phyloP scores from a whole-genome alignment of 2,797 vertebrate species.

The Potorous gilbertii region DNA sequence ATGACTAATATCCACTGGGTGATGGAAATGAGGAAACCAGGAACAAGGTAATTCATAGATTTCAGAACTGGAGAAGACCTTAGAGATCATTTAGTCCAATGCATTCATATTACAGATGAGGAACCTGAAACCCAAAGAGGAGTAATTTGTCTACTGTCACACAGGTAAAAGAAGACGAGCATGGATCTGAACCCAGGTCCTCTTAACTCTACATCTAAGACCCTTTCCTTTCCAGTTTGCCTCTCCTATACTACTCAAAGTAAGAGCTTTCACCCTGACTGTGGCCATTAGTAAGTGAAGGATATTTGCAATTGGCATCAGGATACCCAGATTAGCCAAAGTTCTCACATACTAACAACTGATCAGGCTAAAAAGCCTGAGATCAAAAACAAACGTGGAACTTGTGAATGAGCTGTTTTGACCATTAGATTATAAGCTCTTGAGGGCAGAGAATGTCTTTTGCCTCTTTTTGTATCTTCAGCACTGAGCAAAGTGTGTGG shows the following conservation, averaged over 20 bases:
- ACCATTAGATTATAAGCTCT: not conserved
- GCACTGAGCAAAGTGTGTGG: not conserved
- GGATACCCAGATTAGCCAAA: conserved; percentile 14
- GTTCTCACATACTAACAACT: not conserved
- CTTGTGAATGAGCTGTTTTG: not conserved
- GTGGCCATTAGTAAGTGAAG: not conserved
- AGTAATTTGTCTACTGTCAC: not conserved
- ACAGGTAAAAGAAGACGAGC: not conserved
- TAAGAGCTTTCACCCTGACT: not conserved
- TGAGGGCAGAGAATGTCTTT: not conserved
- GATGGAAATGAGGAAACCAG: not conserved
- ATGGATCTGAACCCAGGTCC: not conserved
- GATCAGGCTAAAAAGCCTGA: conserved; percentile 1
- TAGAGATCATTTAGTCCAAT: not conserved
- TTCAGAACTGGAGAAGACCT: not conserved
- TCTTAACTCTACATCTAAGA: not conserved
- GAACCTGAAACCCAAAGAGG: not conserved
- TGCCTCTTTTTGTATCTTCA: not conserved
- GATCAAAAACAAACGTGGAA: not conserved
- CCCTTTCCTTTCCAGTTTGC: not conserved
- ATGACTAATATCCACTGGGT: not conserved
- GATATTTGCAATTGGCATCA: not conserved
- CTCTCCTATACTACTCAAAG: not conserved
- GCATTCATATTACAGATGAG: not conserved
- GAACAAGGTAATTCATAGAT: not conserved